Base-by-base conservation (phyloP, 2,113 vertebrate genomes). In the Dipodomys ordii region DNA sequence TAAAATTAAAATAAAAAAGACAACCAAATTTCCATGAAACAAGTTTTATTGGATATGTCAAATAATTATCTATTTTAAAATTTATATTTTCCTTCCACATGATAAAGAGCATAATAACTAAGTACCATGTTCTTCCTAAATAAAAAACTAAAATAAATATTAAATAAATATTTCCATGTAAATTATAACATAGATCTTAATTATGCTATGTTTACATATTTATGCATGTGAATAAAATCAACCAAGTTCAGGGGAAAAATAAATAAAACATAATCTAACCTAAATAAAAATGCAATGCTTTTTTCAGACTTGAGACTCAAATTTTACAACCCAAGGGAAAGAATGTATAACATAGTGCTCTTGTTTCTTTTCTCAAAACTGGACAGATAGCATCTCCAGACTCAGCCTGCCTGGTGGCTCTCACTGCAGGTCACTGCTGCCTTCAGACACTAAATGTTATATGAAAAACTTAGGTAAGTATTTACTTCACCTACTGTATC, bases 21-120 rank as follows among this genome's bases (percentile, higher is more conserved):
- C 53, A 16, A 57, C 15, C 53, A 72, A 79, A 97, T 32, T 60
- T 93, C 71, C 69, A 88, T 53, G 7, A 19, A 86, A 53, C 30
- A 68, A 65, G 39, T 25, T 95, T 93, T 94, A 64, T 49, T 91
- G 4, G 85, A 4, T 44, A 83, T 72, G 77, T 72, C 81, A 90
- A 83, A 82, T 73, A 83, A 92, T 81, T 57, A 93, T 87, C 30
- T 5, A 27, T 13, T 68, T 73, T 72, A 83, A 92, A 60, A 83
- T 82, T 19, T 74, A 28, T 65, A 30, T 90, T 94, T 95, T 86
- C 12, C 53, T 94, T 93, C 76, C 89, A 92, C 92, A 93, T 83
- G 30, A 11, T 27, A 78, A 65, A 82, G 32, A 91, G 27, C 7
- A 69, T 71, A 16, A 79, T 20, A 89, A 78, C 39, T 71, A 74